Conservation (phyloP, 2,797 vertebrate species). For the Falco naumanni region DNA sequence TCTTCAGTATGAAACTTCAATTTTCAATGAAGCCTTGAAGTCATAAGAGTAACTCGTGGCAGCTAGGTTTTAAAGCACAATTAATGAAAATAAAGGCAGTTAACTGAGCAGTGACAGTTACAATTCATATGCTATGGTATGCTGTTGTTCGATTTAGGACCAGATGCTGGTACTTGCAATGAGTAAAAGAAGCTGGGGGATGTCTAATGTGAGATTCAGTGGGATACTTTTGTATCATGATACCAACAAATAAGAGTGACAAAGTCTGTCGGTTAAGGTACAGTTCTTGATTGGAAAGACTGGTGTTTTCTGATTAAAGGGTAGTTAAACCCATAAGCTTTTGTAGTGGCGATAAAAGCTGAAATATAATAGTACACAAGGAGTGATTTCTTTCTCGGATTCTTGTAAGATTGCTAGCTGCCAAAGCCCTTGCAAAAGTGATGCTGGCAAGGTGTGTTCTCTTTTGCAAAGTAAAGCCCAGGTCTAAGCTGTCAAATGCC, state of each 20-base stretch:
- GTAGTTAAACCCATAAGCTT: background rate
- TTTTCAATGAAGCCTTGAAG: background rate
- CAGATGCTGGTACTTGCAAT: background rate
- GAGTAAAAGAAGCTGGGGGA: background rate
- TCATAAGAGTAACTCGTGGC: background rate
- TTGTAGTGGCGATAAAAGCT: slow-evolving; percentile 5
- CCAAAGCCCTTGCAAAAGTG: background rate
- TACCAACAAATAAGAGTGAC: background rate
- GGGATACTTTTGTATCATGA: background rate
- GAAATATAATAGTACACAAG: background rate
- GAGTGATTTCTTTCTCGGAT: background rate
- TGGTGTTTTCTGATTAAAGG: slow-evolving; percentile 3
- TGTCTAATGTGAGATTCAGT: background rate
- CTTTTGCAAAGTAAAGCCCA: background rate
- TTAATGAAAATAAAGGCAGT: background rate
- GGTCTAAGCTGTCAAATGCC: background rate
- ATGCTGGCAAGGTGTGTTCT: background rate
- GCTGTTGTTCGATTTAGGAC: background rate
- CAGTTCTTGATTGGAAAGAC: background rate
- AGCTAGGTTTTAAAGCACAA: background rate
- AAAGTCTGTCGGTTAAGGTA: background rate
- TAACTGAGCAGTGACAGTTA: background rate
- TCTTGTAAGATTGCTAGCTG: background rate
- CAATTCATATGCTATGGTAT: background rate
- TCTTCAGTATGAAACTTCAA: background rate